These are phyloP conservation scores for Colaptes auratus DNA, from an alignment of 2,113 vertebrate genomes.

Conservation along the genomic window DNA sequence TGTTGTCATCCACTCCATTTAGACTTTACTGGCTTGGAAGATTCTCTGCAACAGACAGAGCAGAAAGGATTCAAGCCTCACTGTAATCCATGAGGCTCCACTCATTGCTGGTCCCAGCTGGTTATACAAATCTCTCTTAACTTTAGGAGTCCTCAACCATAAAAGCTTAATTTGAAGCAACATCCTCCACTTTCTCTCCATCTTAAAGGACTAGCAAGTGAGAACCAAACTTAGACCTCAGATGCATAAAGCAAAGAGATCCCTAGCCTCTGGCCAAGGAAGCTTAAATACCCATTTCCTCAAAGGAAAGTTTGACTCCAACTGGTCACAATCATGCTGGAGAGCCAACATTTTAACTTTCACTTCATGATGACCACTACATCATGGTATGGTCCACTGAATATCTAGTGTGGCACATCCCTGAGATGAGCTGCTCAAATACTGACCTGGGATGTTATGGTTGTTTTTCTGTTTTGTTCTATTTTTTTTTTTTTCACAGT, in stretches of 20 bases:
- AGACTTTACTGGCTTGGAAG: not conserved
- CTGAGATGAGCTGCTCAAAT: not conserved
- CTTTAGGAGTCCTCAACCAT: not conserved
- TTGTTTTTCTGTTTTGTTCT: not conserved
- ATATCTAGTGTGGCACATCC: not conserved
- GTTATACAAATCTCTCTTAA: not conserved
- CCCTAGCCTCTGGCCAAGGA: not conserved
- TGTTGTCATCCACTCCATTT: not conserved
- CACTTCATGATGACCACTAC: not conserved
- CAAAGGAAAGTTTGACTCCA: not conserved
- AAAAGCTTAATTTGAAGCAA: not conserved
- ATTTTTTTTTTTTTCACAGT: not conserved
- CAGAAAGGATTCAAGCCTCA: not conserved
- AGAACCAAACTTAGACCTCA: not conserved
- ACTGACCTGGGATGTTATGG: not conserved
- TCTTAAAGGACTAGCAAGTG: not conserved
- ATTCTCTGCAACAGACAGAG: not conserved
- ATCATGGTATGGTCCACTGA: not conserved
- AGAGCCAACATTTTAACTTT: not conserved
- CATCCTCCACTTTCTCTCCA: not conserved
- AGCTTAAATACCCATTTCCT: not conserved
- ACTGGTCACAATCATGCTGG: not conserved
- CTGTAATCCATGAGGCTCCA: not conserved
- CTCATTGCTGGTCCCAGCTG: not conserved
- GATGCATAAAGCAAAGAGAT: not conserved